These are phyloP conservation scores for Pollenia angustigena DNA, from an alignment of 2,888 invertebrate genomes.

Conservation along the genomic window DNA sequence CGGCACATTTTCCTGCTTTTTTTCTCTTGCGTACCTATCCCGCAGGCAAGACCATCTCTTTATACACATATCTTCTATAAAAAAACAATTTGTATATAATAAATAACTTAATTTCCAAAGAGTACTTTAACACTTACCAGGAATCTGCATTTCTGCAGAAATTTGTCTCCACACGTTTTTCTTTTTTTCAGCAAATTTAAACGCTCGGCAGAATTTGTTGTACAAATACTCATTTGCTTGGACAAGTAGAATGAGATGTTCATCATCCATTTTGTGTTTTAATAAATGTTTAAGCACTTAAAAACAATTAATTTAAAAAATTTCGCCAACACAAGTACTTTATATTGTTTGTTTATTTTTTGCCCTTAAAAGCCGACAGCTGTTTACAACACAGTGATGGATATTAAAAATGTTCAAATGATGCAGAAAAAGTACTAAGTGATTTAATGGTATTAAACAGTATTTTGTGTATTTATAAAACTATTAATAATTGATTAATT, in stretches of 20 bases:
- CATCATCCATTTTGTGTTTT: constrained; percentile 11
- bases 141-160: not conserved
- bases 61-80: not conserved
- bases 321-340: too few species aligned
- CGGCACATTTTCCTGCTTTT: not conserved
- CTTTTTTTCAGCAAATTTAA: constrained; percentile 8
- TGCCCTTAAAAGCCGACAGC: too few species aligned
- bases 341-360: not conserved
- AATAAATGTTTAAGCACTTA: too few species aligned
- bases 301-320: too few species aligned
- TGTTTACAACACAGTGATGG: too few species aligned
- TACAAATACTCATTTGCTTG: constrained; percentile 14
- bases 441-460: too few species aligned
- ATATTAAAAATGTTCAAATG: too few species aligned
- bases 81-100: not conserved
- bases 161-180: constrained; percentile 11
- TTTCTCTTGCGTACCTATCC: constrained; percentile 14
- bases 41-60: constrained; percentile 16
- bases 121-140: too few species aligned
- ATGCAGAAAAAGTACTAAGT: too few species aligned
- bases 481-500: too few species aligned
- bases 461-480: too few species aligned
- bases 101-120: too few species aligned
- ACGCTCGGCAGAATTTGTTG: not conserved
- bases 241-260: constrained; percentile 9